Evolutionary conservation across 2,113 vertebrate species (phyloP).

Genomic region (Carassius auratus): DNA sequence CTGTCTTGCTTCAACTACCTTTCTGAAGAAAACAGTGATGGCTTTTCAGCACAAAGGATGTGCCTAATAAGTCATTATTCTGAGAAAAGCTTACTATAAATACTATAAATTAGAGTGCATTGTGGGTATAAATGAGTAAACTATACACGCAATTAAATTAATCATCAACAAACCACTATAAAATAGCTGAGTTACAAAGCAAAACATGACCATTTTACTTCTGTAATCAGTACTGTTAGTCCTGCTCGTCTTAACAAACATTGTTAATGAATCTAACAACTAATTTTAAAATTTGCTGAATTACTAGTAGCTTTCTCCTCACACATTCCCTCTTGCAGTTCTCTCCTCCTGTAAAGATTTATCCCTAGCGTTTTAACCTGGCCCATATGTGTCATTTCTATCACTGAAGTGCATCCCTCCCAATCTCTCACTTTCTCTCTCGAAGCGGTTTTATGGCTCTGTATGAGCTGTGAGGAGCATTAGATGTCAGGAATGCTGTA

Average conservation of each 20-base stretch:
- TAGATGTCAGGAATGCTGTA: constrained; percentile 22
- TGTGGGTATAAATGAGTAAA: background rate
- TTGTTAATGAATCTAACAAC: background rate
- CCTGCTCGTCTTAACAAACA: background rate
- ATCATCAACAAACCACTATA: background rate
- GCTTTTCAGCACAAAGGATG: background rate
- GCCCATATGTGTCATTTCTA: constrained; percentile 17
- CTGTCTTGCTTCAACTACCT: background rate
- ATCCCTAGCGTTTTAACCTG: constrained; percentile 18
- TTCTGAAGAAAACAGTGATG: background rate
- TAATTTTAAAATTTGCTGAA: background rate
- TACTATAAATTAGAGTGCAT: background rate
- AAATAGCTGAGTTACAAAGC: background rate
- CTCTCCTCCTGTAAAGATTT: constrained; percentile 24
- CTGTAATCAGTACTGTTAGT: background rate
- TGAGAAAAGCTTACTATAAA: no score
- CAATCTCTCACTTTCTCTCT: constrained; percentile 9
- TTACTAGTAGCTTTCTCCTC: background rate
- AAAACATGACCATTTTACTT: background rate
- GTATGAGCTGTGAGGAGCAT: background rate
- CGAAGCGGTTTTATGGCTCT: constrained; percentile 6
- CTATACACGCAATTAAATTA: background rate
- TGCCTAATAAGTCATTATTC: background rate
- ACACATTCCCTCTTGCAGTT: background rate
- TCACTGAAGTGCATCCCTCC: constrained; percentile 22